These are phyloP conservation scores for Nasonia oneida DNA, from an alignment of 2,888 invertebrate species.

Conservation along the genomic window DNA sequence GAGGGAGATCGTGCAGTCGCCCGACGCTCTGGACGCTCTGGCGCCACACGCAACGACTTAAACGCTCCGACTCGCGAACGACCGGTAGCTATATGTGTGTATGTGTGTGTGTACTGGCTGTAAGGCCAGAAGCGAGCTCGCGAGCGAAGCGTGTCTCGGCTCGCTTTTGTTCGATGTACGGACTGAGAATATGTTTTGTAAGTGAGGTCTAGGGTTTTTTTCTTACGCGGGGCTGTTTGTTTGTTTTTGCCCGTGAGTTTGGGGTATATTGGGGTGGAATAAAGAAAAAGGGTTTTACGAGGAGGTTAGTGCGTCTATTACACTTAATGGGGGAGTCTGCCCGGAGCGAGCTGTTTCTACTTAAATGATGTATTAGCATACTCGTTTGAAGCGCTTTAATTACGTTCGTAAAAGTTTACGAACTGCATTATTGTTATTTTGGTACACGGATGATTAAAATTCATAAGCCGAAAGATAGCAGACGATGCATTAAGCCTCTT, in stretches of 20 bases:
- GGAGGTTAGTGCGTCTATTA: not conserved
- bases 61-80: conserved; percentile 7
- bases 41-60: conserved; percentile 77
- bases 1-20: not conserved
- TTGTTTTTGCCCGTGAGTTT: too few species aligned
- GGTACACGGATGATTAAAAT: too few species aligned
- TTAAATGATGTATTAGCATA: not conserved
- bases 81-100: not conserved
- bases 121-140: not conserved
- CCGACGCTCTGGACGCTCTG: conserved; percentile 71
- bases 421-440: too few species aligned
- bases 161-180: not conserved
- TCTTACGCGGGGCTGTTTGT: too few species aligned
- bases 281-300: too few species aligned
- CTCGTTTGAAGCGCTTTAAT: too few species aligned
- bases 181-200: too few species aligned
- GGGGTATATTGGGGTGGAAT: too few species aligned
- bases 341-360: not conserved
- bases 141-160: not conserved
- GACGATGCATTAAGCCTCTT: too few species aligned
- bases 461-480: too few species aligned
- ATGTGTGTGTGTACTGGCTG: not conserved
- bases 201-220: too few species aligned
- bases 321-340: not conserved
- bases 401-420: too few species aligned